phyloP scores from a whole-genome alignment of 2,113 vertebrate species.

The Eidolon helvum region DNA sequence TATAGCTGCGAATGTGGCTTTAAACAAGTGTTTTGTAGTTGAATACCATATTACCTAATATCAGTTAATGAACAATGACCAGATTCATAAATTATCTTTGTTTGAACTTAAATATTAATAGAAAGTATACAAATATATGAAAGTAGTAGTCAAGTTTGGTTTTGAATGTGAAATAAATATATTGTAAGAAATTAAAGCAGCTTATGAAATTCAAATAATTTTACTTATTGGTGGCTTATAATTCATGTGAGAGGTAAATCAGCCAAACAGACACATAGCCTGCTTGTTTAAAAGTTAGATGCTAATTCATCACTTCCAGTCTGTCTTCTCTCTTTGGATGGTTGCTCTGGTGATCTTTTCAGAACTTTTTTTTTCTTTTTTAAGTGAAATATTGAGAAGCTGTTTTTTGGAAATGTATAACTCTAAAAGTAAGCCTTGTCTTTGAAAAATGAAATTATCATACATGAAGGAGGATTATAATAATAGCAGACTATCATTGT shows the following conservation, averaged over 20 bases:
- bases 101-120: conserved; percentile 26
- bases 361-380: not conserved
- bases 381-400: not conserved
- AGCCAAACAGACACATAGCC: not conserved
- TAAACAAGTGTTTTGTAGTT: not conserved
- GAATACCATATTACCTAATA: not conserved
- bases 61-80: not conserved
- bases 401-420: not conserved
- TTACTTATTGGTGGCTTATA: conserved; percentile 25
- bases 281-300: not conserved
- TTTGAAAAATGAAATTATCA: conserved; percentile 35
- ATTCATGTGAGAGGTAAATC: not conserved
- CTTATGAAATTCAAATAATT: conserved; percentile 42
- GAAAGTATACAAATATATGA: not conserved
- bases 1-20: not conserved
- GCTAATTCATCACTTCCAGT: not conserved
- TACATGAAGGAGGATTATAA: not conserved
- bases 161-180: conserved; percentile 17
- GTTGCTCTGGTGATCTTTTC: not conserved
- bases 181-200: conserved; percentile 5
- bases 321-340: not conserved
- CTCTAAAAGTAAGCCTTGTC: conserved; percentile 7
- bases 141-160: conserved; percentile 25
- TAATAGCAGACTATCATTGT: not conserved
- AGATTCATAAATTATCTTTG: not conserved